These are phyloP conservation scores for Netelia melanura DNA, from an alignment of 2,888 invertebrate genomes.

Conservation along the genomic window DNA sequence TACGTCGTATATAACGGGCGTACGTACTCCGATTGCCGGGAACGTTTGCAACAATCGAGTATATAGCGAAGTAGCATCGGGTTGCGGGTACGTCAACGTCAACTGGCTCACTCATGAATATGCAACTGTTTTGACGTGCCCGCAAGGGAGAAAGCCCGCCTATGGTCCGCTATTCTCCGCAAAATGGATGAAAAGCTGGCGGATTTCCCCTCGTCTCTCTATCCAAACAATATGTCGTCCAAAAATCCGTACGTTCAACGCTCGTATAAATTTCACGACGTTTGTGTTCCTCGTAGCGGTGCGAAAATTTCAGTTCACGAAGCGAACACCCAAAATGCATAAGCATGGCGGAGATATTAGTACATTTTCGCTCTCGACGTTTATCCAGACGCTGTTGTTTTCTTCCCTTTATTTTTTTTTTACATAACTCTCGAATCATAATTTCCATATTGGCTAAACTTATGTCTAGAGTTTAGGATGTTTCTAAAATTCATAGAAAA, in stretches of 20 bases:
- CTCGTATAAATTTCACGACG: conserved; percentile 18
- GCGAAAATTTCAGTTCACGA: neutral
- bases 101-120: conserved; percentile 76
- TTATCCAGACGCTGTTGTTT: too few relatives aligned
- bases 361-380: neutral
- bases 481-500: too few relatives aligned
- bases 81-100: conserved; percentile 61
- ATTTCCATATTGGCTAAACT: too few relatives aligned
- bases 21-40: conserved; percentile 17
- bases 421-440: too few relatives aligned
- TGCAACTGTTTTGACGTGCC: conserved; percentile 76
- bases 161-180: conserved; percentile 48
- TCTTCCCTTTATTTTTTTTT: too few relatives aligned
- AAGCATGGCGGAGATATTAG: neutral
- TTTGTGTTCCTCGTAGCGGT: neutral
- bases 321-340: neutral
- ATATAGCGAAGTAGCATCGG: conserved; percentile 22
- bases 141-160: conserved; percentile 50
- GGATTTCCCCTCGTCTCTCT: conserved; percentile 1
- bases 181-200: conserved; percentile 64
- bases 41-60: conserved; percentile 13
- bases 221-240: conserved; percentile 46
- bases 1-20: neutral
- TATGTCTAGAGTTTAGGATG: too few relatives aligned
- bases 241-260: conserved; percentile 44